Conservation (phyloP, 1,140 invertebrate species). For the Neocloeon triangulifer region DNA sequence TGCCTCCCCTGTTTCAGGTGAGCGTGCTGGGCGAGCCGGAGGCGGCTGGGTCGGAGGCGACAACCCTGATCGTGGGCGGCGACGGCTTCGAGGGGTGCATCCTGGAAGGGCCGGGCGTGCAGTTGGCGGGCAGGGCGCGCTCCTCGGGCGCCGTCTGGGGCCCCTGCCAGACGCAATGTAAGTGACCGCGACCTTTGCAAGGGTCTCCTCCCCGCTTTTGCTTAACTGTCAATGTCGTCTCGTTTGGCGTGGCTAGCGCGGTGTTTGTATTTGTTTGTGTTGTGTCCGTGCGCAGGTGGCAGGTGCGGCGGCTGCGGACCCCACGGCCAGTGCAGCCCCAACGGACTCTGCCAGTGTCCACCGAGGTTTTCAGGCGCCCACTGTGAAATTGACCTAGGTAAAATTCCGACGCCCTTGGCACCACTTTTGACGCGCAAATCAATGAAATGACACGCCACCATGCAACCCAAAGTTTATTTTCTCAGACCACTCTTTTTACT, state of each 20-base stretch:
- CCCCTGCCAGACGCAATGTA: too few relatives aligned
- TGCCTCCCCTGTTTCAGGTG: not conserved
- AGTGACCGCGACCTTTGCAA: too few relatives aligned
- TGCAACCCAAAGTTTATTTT: too few relatives aligned
- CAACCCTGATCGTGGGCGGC: conserved; percentile 41
- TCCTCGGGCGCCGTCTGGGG: conserved; percentile 46
- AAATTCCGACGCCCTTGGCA: too few relatives aligned
- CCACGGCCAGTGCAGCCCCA: too few relatives aligned
- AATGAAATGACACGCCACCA: too few relatives aligned
- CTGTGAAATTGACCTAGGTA: conserved; percentile 52
- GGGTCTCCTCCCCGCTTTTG: conserved; percentile 33
- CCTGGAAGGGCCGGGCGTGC: conserved; percentile 55
- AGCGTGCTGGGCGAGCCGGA: conserved; percentile 17
- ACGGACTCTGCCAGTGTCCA: conserved; percentile 51
- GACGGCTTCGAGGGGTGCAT: conserved; percentile 62
- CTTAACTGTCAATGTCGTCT: conserved; percentile 1
- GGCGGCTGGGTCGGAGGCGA: conserved; percentile 32
- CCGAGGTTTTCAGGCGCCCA: conserved; percentile 60
- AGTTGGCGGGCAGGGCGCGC: conserved; percentile 40
- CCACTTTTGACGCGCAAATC: too few relatives aligned
- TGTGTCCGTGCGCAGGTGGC: too few relatives aligned
- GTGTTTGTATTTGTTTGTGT: too few relatives aligned
- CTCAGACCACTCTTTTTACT: too few relatives aligned
- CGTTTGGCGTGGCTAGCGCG: too few relatives aligned
- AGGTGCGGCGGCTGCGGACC: too few relatives aligned